phyloP scores from a whole-genome alignment of 2,797 vertebrate species.

The Artibeus lituratus region DNA sequence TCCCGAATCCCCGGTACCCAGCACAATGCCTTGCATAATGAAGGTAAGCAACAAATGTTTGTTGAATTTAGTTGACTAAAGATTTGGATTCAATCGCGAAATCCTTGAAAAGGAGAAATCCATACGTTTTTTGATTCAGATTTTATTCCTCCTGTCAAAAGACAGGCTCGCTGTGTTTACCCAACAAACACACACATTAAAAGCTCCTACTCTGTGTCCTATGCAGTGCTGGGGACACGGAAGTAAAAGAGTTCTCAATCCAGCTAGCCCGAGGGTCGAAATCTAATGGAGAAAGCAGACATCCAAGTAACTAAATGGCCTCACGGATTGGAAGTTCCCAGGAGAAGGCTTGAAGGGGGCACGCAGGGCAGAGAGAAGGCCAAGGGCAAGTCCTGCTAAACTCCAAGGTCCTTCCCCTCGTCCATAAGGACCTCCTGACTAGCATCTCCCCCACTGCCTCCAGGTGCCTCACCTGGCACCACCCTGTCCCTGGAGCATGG shows the following conservation, averaged over 20 bases:
- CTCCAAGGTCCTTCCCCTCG: not conserved
- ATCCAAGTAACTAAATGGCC: not conserved
- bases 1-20: not conserved
- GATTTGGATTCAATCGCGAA: constrained; percentile 51
- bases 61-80: constrained; percentile 61
- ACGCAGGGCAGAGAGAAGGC: not conserved
- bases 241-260: not conserved
- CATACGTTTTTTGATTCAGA: not conserved
- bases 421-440: not conserved
- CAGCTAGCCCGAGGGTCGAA: not conserved
- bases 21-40: constrained; percentile 63
- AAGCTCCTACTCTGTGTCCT: not conserved
- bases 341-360: not conserved
- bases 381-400: not conserved
- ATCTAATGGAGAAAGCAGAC: not conserved
- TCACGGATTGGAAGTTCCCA: rapidly evolving
- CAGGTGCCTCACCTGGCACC: not conserved
- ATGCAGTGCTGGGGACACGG: not conserved
- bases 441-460: too few species aligned
- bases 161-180: not conserved
- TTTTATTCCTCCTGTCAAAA: not conserved
- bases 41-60: constrained; percentile 65
- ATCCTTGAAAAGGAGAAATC: not conserved
- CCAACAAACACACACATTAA: not conserved
- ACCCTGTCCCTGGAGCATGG: rapidly evolving